Percentiles rank a stretch among this genome's conserved stretches.
These are phyloP conservation scores for Nibea coibor DNA, from an alignment of 2,113 vertebrate genomes.

Conservation along the genomic window DNA sequence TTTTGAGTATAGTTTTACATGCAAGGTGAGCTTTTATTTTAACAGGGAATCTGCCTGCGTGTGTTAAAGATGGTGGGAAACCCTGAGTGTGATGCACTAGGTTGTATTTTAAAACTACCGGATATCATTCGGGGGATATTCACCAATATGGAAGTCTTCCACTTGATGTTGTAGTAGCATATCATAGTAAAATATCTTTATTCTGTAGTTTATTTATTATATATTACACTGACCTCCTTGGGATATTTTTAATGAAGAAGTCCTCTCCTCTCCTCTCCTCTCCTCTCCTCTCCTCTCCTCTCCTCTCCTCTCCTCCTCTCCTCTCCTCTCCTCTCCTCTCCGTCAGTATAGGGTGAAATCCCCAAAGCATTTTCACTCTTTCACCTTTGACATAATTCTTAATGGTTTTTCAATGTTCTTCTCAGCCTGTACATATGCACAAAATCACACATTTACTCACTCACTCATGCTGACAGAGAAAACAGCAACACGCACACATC, in stretches of 20 bases:
- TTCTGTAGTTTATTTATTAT: neutral
- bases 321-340: neutral
- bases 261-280: neutral
- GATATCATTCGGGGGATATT: constrained; percentile 6
- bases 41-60: neutral
- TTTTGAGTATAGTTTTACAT: constrained; percentile 14
- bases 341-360: constrained; percentile 3
- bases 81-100: neutral
- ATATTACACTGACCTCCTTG: constrained; percentile 1
- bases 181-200: neutral
- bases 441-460: constrained; percentile 27
- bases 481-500: constrained; percentile 11
- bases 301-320: neutral
- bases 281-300: neutral
- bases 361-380: constrained; percentile 43
- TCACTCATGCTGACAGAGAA: neutral
- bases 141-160: neutral
- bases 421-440: constrained; percentile 32
- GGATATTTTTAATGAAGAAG: constrained; percentile 13
- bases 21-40: constrained; percentile 11
- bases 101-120: constrained; percentile 17
- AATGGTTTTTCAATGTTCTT: constrained; percentile 61
- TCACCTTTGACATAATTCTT: constrained; percentile 41
- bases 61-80: neutral
- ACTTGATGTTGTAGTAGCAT: constrained; percentile 7